Percentiles rank a stretch among this genome's conserved stretches.
These are phyloP conservation scores for Cranoglanis bouderius DNA, from an alignment of 2,113 vertebrate genomes.

Conservation along the genomic window DNA sequence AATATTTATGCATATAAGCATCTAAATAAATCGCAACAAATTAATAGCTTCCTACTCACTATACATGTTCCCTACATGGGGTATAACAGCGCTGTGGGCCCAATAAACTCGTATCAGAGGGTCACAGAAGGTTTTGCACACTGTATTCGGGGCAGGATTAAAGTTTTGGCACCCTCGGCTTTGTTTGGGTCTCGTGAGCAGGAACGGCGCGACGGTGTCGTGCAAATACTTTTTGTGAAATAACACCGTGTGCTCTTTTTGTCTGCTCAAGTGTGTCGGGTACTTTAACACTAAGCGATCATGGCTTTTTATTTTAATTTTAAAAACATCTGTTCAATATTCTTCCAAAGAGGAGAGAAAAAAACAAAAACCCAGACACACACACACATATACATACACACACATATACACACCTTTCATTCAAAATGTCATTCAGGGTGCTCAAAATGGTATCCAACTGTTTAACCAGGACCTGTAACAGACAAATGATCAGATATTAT, in stretches of 20 bases:
- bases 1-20: neutral
- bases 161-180: neutral
- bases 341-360: neutral
- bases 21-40: neutral
- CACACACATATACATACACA: too few relatives aligned
- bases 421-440: constrained; percentile 93
- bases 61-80: neutral
- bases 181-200: neutral
- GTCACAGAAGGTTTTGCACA: neutral
- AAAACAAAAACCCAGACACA: too few relatives aligned
- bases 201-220: neutral
- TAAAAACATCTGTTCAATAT: neutral
- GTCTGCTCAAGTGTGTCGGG: too few relatives aligned
- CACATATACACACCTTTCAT: constrained; percentile 84
- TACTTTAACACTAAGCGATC: too few relatives aligned
- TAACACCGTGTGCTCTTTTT: neutral
- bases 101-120: neutral
- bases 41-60: neutral
- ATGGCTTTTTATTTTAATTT: neutral
- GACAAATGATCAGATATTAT: neutral
- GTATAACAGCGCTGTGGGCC: neutral
- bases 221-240: too few relatives aligned
- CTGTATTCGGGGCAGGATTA: neutral
- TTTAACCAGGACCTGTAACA: constrained; percentile 88
- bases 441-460: constrained; percentile 96